Evolutionary conservation across 2,888 invertebrate genomes (phyloP).

Genomic region (Acronicta leporina): DNA sequence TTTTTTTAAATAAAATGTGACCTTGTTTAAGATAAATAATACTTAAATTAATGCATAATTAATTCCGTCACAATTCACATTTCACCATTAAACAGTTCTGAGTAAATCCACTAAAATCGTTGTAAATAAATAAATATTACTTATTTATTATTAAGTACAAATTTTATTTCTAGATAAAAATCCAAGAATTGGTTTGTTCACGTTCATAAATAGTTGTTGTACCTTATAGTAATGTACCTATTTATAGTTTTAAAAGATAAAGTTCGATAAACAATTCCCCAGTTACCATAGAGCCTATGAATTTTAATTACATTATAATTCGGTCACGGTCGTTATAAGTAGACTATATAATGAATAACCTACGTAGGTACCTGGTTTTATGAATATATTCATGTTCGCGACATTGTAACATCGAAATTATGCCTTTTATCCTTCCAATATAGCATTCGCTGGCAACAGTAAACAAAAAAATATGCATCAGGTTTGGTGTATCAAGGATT

Average conservation of each 20-base stretch:
- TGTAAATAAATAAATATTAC: conserved; percentile 36
- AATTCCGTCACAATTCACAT: background rate
- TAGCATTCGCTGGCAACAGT: conserved; percentile 10
- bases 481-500: conserved; percentile 19
- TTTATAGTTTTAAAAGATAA: conserved; percentile 35
- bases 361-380: conserved; percentile 44
- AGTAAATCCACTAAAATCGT: conserved; percentile 7
- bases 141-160: conserved; percentile 46
- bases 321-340: conserved; percentile 39
- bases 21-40: background rate
- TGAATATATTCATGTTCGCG: conserved; percentile 42
- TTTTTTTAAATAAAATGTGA: background rate
- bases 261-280: conserved; percentile 30
- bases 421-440: conserved; percentile 45
- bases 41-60: background rate
- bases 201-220: conserved; percentile 37
- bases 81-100: conserved; percentile 17
- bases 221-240: conserved; percentile 25
- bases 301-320: conserved; percentile 41
- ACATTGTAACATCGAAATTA: conserved; percentile 51
- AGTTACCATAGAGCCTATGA: conserved; percentile 50
- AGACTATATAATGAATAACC: conserved; percentile 36
- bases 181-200: conserved; percentile 21
- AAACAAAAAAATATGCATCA: conserved; percentile 8
- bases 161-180: conserved; percentile 26